phyloP scores from a whole-genome alignment of 64 coral and sea anemone species.

The Pocillopora damicornis region DNA sequence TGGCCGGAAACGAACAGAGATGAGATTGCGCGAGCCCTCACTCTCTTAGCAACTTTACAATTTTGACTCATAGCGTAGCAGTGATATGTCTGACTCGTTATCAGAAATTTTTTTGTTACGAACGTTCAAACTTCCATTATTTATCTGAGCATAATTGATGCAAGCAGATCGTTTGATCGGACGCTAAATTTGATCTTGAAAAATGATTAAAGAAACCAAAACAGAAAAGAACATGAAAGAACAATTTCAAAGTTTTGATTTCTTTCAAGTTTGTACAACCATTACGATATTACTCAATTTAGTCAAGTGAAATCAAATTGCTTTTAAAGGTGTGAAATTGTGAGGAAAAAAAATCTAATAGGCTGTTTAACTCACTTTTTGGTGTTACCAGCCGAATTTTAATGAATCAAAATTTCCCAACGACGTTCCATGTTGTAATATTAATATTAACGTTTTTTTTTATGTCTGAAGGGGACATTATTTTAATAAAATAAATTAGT shows the following conservation, averaged over 20 bases:
- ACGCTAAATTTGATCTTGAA: neutral
- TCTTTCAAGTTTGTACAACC: constrained; percentile 5
- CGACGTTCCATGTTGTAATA: neutral
- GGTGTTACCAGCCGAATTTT: neutral
- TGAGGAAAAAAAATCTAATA: neutral
- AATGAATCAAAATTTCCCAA: neutral
- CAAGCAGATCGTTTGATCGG: neutral
- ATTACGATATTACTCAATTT: constrained; percentile 12
- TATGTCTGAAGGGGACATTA: neutral
- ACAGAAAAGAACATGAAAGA: constrained; percentile 3
- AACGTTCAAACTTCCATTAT: constrained; percentile 20
- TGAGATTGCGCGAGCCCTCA: constrained; percentile 26
- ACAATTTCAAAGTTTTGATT: constrained; percentile 34
- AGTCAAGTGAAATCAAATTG: constrained; percentile 8
- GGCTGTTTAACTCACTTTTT: neutral
- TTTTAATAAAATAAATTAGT: neutral
- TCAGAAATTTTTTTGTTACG: neutral
- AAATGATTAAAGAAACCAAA: neutral
- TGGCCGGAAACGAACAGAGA: constrained; percentile 45
- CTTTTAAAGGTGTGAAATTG: constrained; percentile 7
- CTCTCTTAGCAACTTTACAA: neutral
- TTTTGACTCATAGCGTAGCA: neutral
- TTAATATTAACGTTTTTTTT: neutral
- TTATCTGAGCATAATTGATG: neutral
- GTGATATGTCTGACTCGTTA: neutral